Evolutionary conservation across 2,797 vertebrate species (phyloP).

Genomic region (Glossophaga mutica): DNA sequence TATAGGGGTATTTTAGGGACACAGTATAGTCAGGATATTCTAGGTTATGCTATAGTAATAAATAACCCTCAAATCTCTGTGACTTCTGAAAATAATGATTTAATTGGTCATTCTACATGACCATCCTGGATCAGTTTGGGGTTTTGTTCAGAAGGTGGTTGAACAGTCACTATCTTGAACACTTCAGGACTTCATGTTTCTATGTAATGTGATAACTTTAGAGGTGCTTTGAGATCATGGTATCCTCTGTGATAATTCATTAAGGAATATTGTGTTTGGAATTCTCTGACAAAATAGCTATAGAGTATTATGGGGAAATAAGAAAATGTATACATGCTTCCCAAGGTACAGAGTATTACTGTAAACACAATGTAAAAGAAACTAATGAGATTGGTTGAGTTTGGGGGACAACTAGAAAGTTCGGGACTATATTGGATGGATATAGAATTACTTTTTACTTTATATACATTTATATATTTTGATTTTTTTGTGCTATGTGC

Average conservation of each 20-base stretch:
- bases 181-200: neutral
- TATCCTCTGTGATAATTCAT: neutral
- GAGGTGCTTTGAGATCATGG: neutral
- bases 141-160: neutral
- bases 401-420: neutral
- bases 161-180: neutral
- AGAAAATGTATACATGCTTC: neutral
- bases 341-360: neutral
- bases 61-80: neutral
- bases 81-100: neutral
- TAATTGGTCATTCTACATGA: neutral
- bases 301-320: neutral
- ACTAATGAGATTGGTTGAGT: neutral
- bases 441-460: neutral
- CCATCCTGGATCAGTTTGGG: neutral
- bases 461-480: neutral
- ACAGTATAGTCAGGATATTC: neutral
- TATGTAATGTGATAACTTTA: neutral
- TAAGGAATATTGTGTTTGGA: neutral
- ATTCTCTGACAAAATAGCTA: neutral
- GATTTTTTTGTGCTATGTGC: neutral
- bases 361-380: neutral
- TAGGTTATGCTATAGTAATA: neutral
- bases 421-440: neutral
- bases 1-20: neutral